Evolutionary conservation across 2,797 vertebrate genomes (phyloP).

Genomic region (Peromyscus aztecus): DNA sequence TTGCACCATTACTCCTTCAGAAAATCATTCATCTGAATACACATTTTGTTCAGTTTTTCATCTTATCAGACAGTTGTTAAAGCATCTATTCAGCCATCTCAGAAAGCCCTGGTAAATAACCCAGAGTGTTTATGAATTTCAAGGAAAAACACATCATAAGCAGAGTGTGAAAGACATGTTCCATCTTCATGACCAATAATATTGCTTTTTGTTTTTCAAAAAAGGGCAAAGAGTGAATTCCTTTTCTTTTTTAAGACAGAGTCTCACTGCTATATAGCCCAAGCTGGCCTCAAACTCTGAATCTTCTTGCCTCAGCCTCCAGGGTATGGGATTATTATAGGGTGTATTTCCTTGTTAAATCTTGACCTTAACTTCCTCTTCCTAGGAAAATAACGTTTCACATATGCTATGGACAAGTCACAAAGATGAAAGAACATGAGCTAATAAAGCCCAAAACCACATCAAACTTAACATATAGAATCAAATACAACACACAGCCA

Average conservation of each 20-base stretch:
- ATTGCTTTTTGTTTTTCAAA: neutral
- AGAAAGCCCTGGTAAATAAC: slow-evolving; percentile 60
- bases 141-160: slow-evolving; percentile 49
- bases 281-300: neutral
- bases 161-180: slow-evolving; percentile 49
- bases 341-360: slow-evolving; percentile 46
- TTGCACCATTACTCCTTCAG: slow-evolving; percentile 75
- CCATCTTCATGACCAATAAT: slow-evolving; percentile 52
- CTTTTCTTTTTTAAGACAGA: neutral
- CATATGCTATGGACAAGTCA: slow-evolving; percentile 36
- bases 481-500: neutral
- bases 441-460: neutral
- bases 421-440: slow-evolving; percentile 13
- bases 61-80: slow-evolving; percentile 68
- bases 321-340: neutral
- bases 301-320: neutral
- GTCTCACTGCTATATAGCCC: neutral
- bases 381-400: slow-evolving; percentile 35
- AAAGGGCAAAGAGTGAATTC: neutral
- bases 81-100: slow-evolving; percentile 58
- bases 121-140: slow-evolving; percentile 41
- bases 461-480: neutral
- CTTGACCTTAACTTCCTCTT: slow-evolving; percentile 35
- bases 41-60: slow-evolving; percentile 69
- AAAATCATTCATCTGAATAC: slow-evolving; percentile 72